Base-by-base conservation (phyloP, 2,797 vertebrate species). In the Sebastes umbrosus region DNA sequence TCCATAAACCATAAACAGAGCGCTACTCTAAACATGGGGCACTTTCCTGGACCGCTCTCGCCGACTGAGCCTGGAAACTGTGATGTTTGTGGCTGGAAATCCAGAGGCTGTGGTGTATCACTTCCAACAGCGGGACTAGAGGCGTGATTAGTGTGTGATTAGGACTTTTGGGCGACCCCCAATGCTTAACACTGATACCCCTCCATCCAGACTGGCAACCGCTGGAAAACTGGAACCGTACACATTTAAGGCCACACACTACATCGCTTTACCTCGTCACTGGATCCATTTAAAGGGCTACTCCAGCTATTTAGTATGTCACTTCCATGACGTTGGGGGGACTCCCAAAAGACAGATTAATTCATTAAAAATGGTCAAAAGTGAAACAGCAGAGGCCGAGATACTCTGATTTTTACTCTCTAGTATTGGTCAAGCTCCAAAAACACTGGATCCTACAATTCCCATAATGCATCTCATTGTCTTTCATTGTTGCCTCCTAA, bases 11-110 rank as follows among this genome's bases (percentile, higher is more conserved):
- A 90, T 89, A 88, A 92, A 91, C 91, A 82, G 67, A 84, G 75
- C 6, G 20, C 77, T 81, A 69, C 80, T 87, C 70, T 81, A 87
- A 94, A 91, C 88, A 87, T 3, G 13, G 74, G 63, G 50, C 43
- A 67, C 79, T 91, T 90, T 92, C 89, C 84, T 87, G 89, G 77
- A 84, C 73, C 31, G 7, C 32, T 22, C 59, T 69, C 46, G 31
- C 68, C 79, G 79, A 18, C 60, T 6, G 22, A 69, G 86, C 54
- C 87, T 91, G 90, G 90, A 94, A 93, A 93, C 74, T 87, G 69
- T 92, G 92, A 93, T 87, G 83, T 83, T 82, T 90, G 84, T 83
- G 84, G 81, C 88, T 91, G 90, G 85, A 90, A 90, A 90, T 75
- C 73, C 46, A 68, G 83, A 85, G 80, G 73, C 69, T 39, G 77